Base-by-base conservation (phyloP, 2,113 vertebrate species). In the Telmatochromis sp. region DNA sequence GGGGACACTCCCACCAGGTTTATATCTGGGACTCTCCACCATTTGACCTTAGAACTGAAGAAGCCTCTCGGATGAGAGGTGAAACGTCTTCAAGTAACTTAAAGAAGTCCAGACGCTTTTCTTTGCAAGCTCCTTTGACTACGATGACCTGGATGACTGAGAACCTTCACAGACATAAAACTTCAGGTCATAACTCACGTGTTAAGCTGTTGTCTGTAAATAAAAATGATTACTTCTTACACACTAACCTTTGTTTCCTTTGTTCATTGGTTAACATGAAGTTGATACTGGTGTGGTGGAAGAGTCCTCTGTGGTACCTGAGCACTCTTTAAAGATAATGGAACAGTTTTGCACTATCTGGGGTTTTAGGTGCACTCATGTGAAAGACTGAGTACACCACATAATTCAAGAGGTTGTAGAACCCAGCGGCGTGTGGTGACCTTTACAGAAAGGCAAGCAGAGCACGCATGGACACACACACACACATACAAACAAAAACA, bases 391-490 rank as follows among this genome's bases (percentile, higher is more conserved):
- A 37, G 35, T 40, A 6, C 35, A 40, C 1, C 19, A 0, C n/a
- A 40, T 9, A 1, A 68, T 68, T 68, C 63, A 9, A 37, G 33
- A 68, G 33, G 17, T 13, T 37, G 60, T 12, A 8, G 19, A n/a
- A 63, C 15, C 58, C 58, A 63, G 60, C 2, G 3, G 31, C 1
- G 17, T 35, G 60, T 65, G 31, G 60, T 65, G 31, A 65, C 60
- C 60, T 65, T 35, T n/a, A 35, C 60, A 35, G 60, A 35, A n/a
- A 65, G 31, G 60, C 60, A 65, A 11, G 60, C 60, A 65, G 31
- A n/a, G 9, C 31, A 3, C 0, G 5, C 26, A 57, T 2, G 2
- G 11, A 55, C 3, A 12, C 19, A 6, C 23, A 58, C n/a, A 2
- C n/a, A 2, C 11, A 7, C 26, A 58, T 0, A 60, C 57, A 60